Conservation (phyloP, 2,797 vertebrate genomes). For the Sebastes steindachneri region DNA sequence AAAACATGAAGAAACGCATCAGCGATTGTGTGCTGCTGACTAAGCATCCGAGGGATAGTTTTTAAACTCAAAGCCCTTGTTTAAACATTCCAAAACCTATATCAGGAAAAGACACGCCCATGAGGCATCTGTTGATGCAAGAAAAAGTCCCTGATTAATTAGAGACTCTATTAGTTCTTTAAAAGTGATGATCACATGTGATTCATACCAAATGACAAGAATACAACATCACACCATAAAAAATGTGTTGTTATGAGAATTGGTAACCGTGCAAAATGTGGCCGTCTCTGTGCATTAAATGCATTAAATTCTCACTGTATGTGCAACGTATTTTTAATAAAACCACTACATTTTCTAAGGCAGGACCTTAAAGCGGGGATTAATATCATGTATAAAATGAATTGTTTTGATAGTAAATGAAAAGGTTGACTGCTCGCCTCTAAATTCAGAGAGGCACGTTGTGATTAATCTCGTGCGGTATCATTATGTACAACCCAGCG, state of each 20-base stretch:
- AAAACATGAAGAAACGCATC: conserved; percentile 5
- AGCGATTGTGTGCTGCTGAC: not conserved
- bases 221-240: not conserved
- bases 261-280: not conserved
- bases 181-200: conserved; percentile 17
- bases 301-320: not conserved
- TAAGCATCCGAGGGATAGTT: not conserved
- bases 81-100: conserved; percentile 7
- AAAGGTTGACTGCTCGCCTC: conserved; percentile 21
- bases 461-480: conserved; percentile 34
- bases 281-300: not conserved
- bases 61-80: conserved; percentile 7
- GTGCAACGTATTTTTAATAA: not conserved
- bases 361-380: not conserved
- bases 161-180: not conserved
- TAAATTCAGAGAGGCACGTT: conserved; percentile 18
- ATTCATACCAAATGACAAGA: not conserved
- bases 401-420: conserved; percentile 34
- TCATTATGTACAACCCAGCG: conserved; percentile 25
- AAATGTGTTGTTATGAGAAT: not conserved
- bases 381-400: not conserved
- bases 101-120: conserved; percentile 1
- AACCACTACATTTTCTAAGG: not conserved
- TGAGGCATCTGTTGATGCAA: conserved; percentile 10
- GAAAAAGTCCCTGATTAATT: conserved; percentile 7